Evolutionary conservation across 2,888 invertebrate genomes (phyloP), one percentile per base, ranked within the genome.

Genomic region (Embidobia sp.): DNA sequence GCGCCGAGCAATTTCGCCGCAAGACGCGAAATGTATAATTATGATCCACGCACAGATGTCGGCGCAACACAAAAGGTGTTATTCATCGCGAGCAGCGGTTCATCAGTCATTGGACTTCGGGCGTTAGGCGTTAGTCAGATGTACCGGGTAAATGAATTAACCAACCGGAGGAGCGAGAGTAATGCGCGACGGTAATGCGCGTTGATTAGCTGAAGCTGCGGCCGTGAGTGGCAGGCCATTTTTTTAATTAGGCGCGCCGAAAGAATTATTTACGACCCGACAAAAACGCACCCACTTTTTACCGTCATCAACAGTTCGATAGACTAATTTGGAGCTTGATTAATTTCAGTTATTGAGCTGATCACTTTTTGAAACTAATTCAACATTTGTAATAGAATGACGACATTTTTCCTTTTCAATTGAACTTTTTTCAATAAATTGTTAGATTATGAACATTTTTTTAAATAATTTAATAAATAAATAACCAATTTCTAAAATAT

Each of bases 21-120:
- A n/a, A n/a, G 33, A 40, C 53, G 61, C 33, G 46, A 59, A 77
- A 77, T 77, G 59, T 70, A 61, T 70, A 70, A 77, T 77, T 77
- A 70, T 48, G 53, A 66, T 70, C 66, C 70, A 46, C 64, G 74
- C 59, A 33, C 63, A 49, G 46, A 31, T 31, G 51, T 33, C n/a
- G 16, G 16, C 15, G 40, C 40, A 5, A 16, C 37, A 11, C 11
- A 40, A 49, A 70, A 44, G 35, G 59, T 51, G 31, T 59, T 76
- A 64, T 69, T 76, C 44, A 64, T 64, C 51, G 44, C 33, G n/a
- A 11, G 33, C 53, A 59, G 51, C 70, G 40, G 57, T 42, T 70
- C 59, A 57, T 76, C 76, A 70, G 64, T 61, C 75, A 63, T 19
- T 31, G 15, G 29, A 22, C 37, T 22, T 19, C 42, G 44, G 18